A percentile compares a stretch with the other conserved stretches of the same genome.
Evolutionary conservation across 2,888 invertebrate species (phyloP).

Genomic region (Thecophora atra): DNA sequence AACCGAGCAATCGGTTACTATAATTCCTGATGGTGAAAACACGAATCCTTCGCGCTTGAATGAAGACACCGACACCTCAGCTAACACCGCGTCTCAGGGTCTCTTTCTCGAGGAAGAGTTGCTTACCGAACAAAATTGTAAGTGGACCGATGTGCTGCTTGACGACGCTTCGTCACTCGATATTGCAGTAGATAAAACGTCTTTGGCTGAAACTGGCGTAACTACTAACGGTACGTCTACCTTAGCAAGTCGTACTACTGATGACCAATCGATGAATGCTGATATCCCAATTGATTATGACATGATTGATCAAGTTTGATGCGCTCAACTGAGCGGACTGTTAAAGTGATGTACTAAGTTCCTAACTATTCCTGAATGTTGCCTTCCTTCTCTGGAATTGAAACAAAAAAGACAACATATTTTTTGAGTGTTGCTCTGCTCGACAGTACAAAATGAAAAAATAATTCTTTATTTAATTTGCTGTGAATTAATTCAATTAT

Average conservation of each 20-base stretch:
- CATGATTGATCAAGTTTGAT: slow-evolving; percentile 47
- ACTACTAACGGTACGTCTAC: not conserved
- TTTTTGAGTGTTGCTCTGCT: slow-evolving; percentile 40
- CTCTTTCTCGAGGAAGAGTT: slow-evolving; percentile 26
- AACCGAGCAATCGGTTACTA: slow-evolving; percentile 11
- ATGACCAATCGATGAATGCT: slow-evolving; percentile 65
- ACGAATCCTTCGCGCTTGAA: slow-evolving; percentile 35
- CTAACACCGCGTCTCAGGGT: slow-evolving; percentile 5
- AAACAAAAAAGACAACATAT: not conserved
- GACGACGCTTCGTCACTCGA: not conserved
- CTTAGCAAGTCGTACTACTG: no score
- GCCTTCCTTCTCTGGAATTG: not conserved
- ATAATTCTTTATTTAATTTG: slow-evolving; percentile 29
- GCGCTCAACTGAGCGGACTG: slow-evolving; percentile 43
- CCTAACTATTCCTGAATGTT: no score
- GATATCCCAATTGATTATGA: slow-evolving; percentile 58
- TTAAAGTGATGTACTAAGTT: no score
- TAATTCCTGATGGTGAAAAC: slow-evolving; percentile 24
- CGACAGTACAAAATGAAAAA: slow-evolving; percentile 52
- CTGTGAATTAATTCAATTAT: not conserved
- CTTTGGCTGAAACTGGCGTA: not conserved
- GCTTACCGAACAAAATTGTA: not conserved
- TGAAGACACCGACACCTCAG: slow-evolving; percentile 15
- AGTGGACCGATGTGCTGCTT: not conserved
- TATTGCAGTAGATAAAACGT: not conserved